Evolutionary conservation across 2,888 invertebrate genomes (phyloP).

Genomic region (Enchytraeus crypticus): DNA sequence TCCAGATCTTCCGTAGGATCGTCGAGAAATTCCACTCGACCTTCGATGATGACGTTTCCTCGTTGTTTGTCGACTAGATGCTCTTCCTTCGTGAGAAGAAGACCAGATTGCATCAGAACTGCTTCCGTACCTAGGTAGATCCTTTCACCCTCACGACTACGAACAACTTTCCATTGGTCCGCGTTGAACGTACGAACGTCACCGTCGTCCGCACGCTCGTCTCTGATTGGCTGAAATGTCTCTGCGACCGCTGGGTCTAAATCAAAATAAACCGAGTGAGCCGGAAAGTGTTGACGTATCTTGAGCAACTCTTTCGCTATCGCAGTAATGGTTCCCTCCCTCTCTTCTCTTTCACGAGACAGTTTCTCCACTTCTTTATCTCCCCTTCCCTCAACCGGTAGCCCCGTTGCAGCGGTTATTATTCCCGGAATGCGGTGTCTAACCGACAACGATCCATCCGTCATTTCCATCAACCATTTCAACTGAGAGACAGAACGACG

Average conservation of each 20-base stretch:
- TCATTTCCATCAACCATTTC: constrained; percentile 12
- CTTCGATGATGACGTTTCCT: background rate
- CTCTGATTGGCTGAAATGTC: background rate
- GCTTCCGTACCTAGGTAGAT: constrained; percentile 10
- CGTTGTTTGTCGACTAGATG: background rate
- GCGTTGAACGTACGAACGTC: background rate
- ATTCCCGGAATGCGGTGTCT: too few relatives aligned
- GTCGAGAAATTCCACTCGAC: constrained; percentile 7
- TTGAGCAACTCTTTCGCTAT: constrained; percentile 5
- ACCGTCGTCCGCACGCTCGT: background rate
- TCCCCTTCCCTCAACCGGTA: background rate
- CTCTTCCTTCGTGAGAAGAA: constrained; percentile 7
- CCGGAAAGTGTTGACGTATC: constrained; percentile 8
- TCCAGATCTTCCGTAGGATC: background rate
- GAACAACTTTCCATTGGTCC: constrained; percentile 10
- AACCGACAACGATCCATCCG: constrained; percentile 3
- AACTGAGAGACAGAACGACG: constrained; percentile 2
- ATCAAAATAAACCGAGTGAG: constrained; percentile 8
- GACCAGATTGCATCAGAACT: constrained; percentile 6
- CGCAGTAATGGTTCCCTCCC: too few relatives aligned
- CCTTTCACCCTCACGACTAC: constrained; percentile 5
- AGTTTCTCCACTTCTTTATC: too few relatives aligned
- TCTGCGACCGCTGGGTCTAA: background rate
- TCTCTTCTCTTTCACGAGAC: too few relatives aligned
- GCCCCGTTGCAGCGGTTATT: background rate